A percentile compares a stretch with the other conserved stretches of the same genome.
These are phyloP conservation scores for Chiridota heheva DNA, from an alignment of 35 echinoderm and acorn worm genomes.

Conservation along the genomic window DNA sequence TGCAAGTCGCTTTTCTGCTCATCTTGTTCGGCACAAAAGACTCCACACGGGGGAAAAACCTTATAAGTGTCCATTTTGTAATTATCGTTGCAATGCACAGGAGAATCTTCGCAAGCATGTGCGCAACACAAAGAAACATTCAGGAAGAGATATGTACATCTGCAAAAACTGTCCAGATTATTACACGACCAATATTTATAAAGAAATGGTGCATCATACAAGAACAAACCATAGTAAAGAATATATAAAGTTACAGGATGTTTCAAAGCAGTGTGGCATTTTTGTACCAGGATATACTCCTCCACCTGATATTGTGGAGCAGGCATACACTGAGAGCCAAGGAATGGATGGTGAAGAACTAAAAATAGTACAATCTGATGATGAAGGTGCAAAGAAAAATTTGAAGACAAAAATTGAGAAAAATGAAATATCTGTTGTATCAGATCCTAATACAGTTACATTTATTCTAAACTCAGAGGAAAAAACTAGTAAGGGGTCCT, in stretches of 20 bases:
- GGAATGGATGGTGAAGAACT: neutral
- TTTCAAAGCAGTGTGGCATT: slow-evolving; percentile 42
- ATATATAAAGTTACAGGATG: slow-evolving; percentile 45
- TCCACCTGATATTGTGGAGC: slow-evolving; percentile 15
- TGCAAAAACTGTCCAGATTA: slow-evolving; percentile 65
- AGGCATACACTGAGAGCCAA: slow-evolving; percentile 29
- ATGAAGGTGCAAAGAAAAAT: too few species aligned
- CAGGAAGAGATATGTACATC: slow-evolving; percentile 69
- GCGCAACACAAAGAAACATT: slow-evolving; percentile 72
- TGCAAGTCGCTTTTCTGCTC: slow-evolving; percentile 51
- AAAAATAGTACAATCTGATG: too few species aligned
- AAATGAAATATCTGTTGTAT: too few species aligned
- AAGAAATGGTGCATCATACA: slow-evolving; percentile 73
- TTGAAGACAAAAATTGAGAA: too few species aligned
- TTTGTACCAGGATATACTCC: neutral
- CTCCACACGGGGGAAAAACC: slow-evolving; percentile 84
- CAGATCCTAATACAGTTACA: too few species aligned
- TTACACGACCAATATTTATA: slow-evolving; percentile 58
- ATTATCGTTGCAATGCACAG: slow-evolving; percentile 67
- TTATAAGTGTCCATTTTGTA: slow-evolving; percentile 91
- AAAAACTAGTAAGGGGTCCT: too few species aligned
- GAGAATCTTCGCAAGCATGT: slow-evolving; percentile 92
- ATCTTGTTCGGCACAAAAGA: slow-evolving; percentile 71
- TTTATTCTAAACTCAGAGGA: too few species aligned
- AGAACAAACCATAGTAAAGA: slow-evolving; percentile 36